Evolutionary conservation across 2,888 invertebrate genomes (phyloP).

Genomic region (Volucella zonaria): DNA sequence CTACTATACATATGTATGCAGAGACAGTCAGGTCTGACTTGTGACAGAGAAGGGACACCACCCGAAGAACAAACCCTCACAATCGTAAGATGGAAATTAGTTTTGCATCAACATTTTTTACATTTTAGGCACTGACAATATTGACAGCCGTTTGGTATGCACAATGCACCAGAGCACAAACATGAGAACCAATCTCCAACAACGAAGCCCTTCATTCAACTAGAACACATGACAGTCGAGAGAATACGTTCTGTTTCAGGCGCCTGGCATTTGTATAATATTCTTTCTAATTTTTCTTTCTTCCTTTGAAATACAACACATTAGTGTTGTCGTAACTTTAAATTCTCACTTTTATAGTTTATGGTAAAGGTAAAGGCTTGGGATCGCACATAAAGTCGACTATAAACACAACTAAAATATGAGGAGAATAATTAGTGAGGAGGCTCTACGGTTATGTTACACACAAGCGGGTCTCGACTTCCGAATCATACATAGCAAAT

Average conservation of each 20-base stretch:
- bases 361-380: background rate
- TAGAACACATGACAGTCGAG: background rate
- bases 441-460: background rate
- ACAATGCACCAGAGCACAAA: background rate
- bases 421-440: background rate
- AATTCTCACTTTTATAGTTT: slow-evolving; percentile 50
- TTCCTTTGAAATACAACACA: slow-evolving; percentile 40
- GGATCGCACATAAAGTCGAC: no score
- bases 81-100: slow-evolving; percentile 59
- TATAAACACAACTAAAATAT: no score
- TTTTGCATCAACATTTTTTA: slow-evolving; percentile 55
- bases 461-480: background rate
- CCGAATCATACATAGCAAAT: no score
- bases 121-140: slow-evolving; percentile 48
- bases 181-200: background rate
- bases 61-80: background rate
- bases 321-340: slow-evolving; percentile 44
- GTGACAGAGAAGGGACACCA: background rate
- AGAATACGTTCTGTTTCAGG: background rate
- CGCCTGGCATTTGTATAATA: background rate
- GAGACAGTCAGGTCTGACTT: background rate
- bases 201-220: background rate
- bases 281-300: slow-evolving; percentile 3
- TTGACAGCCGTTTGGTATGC: slow-evolving; percentile 3
- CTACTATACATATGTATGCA: background rate